A percentile compares a stretch with the other conserved stretches of the same genome.
phyloP scores from a whole-genome alignment of 2,797 vertebrate species.

The Simalia tracyae region DNA sequence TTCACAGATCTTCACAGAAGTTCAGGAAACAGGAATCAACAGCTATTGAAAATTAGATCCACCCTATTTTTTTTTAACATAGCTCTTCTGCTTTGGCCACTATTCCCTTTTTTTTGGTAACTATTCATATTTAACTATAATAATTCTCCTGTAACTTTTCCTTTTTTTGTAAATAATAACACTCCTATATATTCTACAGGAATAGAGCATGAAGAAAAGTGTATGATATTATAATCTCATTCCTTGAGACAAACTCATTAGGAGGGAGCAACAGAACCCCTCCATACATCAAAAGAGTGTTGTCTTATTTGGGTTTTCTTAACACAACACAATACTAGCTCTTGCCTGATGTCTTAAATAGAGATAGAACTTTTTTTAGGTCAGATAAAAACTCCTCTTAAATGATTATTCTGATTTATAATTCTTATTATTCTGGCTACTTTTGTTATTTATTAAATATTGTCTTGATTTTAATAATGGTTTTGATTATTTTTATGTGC shows the following conservation, averaged over 20 bases:
- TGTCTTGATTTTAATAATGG: not conserved
- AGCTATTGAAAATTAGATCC: conserved; percentile 11
- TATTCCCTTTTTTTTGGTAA: not conserved
- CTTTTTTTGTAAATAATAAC: not conserved
- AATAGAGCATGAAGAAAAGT: not conserved
- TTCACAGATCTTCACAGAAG: not conserved
- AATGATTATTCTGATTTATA: not conserved
- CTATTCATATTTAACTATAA: not conserved
- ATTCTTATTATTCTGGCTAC: not conserved
- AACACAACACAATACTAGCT: not conserved
- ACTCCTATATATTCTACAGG: not conserved
- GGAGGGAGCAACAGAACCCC: not conserved
- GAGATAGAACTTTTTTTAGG: not conserved
- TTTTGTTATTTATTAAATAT: not conserved
- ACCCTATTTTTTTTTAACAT: not conserved
- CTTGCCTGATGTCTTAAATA: not conserved
- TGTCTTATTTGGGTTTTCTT: not conserved
- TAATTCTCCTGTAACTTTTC: not conserved
- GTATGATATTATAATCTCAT: not conserved
- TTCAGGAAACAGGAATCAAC: not conserved
- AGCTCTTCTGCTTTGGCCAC: not conserved
- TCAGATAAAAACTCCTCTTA: not conserved
- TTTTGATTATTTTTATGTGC: not conserved
- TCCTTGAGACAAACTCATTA: no score
- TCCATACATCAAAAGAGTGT: not conserved